Conservation (phyloP, 1,140 invertebrate species). For the Penaeus japonicus region DNA sequence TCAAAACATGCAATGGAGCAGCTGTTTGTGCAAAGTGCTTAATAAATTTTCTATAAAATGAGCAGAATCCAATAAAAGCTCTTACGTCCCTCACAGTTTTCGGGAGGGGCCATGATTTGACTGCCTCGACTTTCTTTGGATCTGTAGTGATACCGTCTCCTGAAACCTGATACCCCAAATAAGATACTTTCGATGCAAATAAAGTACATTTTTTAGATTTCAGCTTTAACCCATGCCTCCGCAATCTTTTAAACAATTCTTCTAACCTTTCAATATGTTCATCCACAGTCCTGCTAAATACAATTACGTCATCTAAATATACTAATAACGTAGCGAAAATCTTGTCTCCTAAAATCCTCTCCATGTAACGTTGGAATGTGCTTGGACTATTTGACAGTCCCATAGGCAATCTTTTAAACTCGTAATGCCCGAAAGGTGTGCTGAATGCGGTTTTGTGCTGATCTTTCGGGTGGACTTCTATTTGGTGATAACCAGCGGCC, state of each 20-base stretch:
- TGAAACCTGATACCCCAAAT: neutral
- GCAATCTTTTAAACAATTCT: neutral
- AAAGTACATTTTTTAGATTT: slow-evolving; percentile 6
- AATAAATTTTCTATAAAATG: slow-evolving; percentile 40
- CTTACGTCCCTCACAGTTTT: slow-evolving; percentile 18
- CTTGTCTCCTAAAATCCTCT: neutral
- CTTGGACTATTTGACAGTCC: slow-evolving; percentile 6
- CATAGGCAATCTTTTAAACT: neutral
- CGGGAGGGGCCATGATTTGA: neutral
- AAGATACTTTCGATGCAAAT: neutral
- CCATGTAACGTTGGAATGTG: neutral
- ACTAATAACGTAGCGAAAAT: slow-evolving; percentile 4
- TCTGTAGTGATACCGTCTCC: neutral
- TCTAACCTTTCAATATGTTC: slow-evolving; percentile 11
- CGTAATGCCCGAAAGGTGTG: neutral
- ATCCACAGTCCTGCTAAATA: neutral
- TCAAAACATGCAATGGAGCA: slow-evolving; percentile 1
- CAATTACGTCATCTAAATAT: slow-evolving; percentile 17
- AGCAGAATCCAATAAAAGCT: slow-evolving; percentile 11
- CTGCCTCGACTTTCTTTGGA: slow-evolving; percentile 15
- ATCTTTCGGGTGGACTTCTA: neutral
- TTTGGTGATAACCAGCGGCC: too few species aligned
- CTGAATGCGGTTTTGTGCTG: slow-evolving; percentile 6
- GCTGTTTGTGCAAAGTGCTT: slow-evolving; percentile 9
- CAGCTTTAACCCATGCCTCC: neutral